phyloP scores from a whole-genome alignment of 2,113 vertebrate genomes.

The Mesitornis unicolor region DNA sequence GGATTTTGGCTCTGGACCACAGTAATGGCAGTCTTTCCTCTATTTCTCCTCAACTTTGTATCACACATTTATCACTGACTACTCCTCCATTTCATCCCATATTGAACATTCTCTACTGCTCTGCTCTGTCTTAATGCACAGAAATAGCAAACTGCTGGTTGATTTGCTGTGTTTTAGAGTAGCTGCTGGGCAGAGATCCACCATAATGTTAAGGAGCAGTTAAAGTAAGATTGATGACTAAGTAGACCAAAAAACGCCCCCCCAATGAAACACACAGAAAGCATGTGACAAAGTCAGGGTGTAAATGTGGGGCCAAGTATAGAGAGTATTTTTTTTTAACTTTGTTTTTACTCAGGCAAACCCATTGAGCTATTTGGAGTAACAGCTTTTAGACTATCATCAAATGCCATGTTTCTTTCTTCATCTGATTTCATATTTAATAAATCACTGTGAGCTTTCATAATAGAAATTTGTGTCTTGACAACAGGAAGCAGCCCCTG shows the following conservation, averaged over 20 bases:
- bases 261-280: background rate
- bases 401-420: background rate
- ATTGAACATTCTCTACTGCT: background rate
- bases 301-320: background rate
- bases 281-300: background rate
- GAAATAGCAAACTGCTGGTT: background rate
- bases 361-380: background rate
- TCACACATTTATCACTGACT: background rate
- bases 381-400: background rate
- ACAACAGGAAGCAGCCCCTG: conserved; percentile 8
- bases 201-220: background rate
- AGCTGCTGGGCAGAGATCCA: background rate
- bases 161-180: background rate
- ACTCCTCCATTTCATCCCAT: background rate
- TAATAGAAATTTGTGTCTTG: background rate
- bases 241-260: background rate
- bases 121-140: background rate
- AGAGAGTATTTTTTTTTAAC: background rate
- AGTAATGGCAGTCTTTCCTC: background rate
- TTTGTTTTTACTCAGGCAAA: background rate
- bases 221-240: background rate
- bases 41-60: background rate
- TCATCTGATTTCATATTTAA: background rate
- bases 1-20: background rate
- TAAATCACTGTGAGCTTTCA: background rate